phyloP scores from a whole-genome alignment of 92 coral and sea anemone species.

The Parazoanthus darwini region DNA sequence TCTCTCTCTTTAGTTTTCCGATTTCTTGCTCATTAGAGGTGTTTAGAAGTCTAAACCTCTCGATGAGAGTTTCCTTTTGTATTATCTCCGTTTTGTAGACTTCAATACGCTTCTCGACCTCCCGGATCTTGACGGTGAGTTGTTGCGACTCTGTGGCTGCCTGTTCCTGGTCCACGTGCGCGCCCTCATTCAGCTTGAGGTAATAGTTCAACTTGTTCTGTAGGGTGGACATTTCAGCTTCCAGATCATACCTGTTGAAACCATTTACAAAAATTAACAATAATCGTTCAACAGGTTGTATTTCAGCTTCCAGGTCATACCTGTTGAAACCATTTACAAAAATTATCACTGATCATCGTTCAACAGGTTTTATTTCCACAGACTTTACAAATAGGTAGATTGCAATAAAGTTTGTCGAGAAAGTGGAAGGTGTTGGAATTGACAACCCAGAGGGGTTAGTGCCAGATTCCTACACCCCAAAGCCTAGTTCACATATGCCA shows the following conservation, averaged over 20 bases:
- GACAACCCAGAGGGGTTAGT: too few relatives aligned
- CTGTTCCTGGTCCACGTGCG: conserved; percentile 65
- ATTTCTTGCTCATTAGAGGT: conserved; percentile 92
- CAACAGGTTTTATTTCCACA: too few relatives aligned
- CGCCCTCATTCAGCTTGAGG: conserved; percentile 69
- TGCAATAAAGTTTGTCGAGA: too few relatives aligned
- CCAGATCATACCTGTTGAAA: conserved; percentile 67
- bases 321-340: conserved; percentile 15
- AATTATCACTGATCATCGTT: too few relatives aligned
- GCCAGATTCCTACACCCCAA: too few relatives aligned
- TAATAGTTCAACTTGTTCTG: conserved; percentile 73
- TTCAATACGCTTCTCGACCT: conserved; percentile 78
- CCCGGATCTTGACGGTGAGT: conserved; percentile 67
- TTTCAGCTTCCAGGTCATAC: conserved; percentile 80
- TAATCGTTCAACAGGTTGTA: conserved; percentile 70
- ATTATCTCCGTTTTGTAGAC: conserved; percentile 81
- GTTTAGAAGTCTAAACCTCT: conserved; percentile 79
- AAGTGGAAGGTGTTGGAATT: too few relatives aligned
- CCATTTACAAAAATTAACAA: too few relatives aligned
- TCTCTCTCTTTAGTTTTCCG: conserved; percentile 88
- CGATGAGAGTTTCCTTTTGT: conserved; percentile 91
- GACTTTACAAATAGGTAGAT: too few relatives aligned
- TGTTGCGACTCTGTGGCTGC: conserved; percentile 73
- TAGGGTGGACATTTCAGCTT: conserved; percentile 76
- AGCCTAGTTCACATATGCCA: too few relatives aligned